Percentiles rank a stretch among this genome's conserved stretches.
These are phyloP conservation scores for Lordiphosa stackelbergi DNA, from an alignment of 1,140 invertebrate species.

Conservation along the genomic window DNA sequence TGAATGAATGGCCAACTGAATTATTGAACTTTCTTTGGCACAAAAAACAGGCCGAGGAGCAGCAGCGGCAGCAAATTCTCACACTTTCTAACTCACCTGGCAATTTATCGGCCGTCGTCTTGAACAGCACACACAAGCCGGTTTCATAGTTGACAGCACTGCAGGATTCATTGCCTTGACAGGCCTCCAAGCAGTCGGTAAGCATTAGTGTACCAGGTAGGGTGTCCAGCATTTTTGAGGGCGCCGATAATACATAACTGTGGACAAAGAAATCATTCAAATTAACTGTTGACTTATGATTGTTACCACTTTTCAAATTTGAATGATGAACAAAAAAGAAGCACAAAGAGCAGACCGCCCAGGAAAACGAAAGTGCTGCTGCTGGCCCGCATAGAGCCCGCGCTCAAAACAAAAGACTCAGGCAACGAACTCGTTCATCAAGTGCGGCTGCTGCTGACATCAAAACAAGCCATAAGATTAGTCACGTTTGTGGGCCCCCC, in stretches of 20 bases:
- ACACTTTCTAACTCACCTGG: constrained; percentile 84
- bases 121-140: constrained; percentile 94
- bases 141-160: constrained; percentile 96
- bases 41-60: constrained; percentile 36
- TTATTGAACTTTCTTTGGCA: constrained; percentile 75
- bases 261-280: constrained; percentile 34
- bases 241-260: constrained; percentile 92
- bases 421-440: constrained; percentile 35
- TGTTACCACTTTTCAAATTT: background rate
- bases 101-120: constrained; percentile 90
- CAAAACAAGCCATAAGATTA: constrained; percentile 54
- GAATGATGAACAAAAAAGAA: background rate
- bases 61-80: constrained; percentile 46
- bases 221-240: constrained; percentile 91
- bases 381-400: background rate
- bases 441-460: constrained; percentile 40
- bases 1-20: constrained; percentile 63
- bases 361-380: constrained; percentile 35
- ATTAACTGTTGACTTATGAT: constrained; percentile 11
- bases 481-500: constrained; percentile 54
- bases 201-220: constrained; percentile 94
- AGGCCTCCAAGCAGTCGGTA: constrained; percentile 94
- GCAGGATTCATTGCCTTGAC: constrained; percentile 92
- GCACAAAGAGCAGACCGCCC: background rate
- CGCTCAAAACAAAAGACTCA: constrained; percentile 46